Conservation (phyloP, 2,888 invertebrate species). For the Cryptus viduatorius region DNA sequence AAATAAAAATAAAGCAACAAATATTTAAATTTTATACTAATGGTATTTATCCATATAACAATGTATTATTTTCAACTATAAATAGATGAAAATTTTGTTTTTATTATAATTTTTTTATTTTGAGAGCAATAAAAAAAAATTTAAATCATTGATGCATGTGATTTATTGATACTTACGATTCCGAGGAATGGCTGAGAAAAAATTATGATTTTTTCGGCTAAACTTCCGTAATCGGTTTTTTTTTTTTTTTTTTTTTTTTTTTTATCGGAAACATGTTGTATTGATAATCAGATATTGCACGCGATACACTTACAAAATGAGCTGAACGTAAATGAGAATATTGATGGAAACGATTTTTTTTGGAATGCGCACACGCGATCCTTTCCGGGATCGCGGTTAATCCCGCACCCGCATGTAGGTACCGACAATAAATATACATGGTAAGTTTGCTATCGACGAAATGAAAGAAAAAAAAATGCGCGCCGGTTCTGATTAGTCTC, state of each 20-base stretch:
- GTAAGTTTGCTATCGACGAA: slow-evolving; percentile 11
- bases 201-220: background rate
- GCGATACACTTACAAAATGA: background rate
- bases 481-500: slow-evolving; percentile 69
- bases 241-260: background rate
- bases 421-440: slow-evolving; percentile 1
- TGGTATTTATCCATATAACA: no score
- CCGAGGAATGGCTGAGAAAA: background rate
- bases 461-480: slow-evolving; percentile 44
- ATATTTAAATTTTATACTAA: no score
- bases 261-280: background rate
- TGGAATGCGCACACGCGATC: slow-evolving; percentile 9
- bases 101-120: no score
- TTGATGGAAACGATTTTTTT: background rate
- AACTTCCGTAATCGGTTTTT: background rate
- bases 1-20: no score
- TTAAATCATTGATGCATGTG: no score
- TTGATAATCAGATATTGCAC: slow-evolving; percentile 1
- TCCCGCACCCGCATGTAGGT: slow-evolving; percentile 20
- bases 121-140: no score
- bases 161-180: no score
- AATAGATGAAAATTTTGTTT: no score
- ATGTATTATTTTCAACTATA: no score
- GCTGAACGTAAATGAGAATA: background rate
- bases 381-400: background rate